These are phyloP conservation scores for Pitta sordida DNA, from an alignment of 2,113 vertebrate genomes.

Conservation along the genomic window DNA sequence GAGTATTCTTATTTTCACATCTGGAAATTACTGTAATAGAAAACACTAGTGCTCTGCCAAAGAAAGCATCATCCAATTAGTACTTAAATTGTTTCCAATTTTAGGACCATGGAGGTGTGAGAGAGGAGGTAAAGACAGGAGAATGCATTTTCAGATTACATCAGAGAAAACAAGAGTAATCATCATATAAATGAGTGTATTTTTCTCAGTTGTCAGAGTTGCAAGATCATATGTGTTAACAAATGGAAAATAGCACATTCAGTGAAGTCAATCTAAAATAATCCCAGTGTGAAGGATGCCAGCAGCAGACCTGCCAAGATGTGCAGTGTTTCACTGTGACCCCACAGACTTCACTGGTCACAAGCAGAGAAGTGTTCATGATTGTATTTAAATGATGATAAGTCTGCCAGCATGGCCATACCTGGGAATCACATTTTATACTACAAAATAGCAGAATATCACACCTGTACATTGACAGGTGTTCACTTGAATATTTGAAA, in stretches of 20 bases:
- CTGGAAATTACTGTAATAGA: neutral
- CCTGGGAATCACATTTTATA: conserved; percentile 20
- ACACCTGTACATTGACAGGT: conserved; percentile 57
- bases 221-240: conserved; percentile 63
- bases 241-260: conserved; percentile 69
- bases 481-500: conserved; percentile 58
- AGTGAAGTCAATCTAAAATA: conserved; percentile 64
- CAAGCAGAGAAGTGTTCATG: conserved; percentile 20
- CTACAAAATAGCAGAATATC: conserved; percentile 18
- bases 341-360: conserved; percentile 26
- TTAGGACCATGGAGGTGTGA: rapidly evolving
- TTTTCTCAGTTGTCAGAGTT: conserved; percentile 59
- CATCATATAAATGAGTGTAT: conserved; percentile 54
- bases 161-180: conserved; percentile 41
- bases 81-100: neutral
- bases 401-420: conserved; percentile 17
- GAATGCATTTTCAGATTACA: neutral
- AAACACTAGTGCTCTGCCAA: neutral
- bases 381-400: neutral
- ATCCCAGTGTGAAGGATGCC: conserved; percentile 48
- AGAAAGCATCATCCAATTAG: conserved; percentile 19
- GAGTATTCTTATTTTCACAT: neutral
- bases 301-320: conserved; percentile 52
- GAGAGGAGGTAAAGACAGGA: neutral
- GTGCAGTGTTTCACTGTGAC: neutral